Percentiles rank a stretch among this genome's conserved stretches.
phyloP scores from a whole-genome alignment of 2,888 invertebrate genomes.

The Cataglyphis rosenhaueri region DNA sequence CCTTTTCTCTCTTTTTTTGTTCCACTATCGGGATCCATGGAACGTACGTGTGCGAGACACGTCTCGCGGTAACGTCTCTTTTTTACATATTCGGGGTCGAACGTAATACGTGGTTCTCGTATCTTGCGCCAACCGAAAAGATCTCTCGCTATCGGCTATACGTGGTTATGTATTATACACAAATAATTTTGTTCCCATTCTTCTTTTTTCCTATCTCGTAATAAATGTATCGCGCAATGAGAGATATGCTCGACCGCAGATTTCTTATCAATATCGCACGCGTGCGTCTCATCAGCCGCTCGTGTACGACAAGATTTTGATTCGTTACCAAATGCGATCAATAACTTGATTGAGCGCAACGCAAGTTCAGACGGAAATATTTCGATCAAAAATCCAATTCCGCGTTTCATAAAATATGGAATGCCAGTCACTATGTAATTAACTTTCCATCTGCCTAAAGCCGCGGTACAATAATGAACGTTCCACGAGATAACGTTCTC shows the following conservation, averaged over 20 bases:
- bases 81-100: conserved; percentile 52
- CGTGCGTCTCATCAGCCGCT: neutral
- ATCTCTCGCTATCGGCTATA: conserved; percentile 45
- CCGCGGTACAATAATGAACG: conserved; percentile 41
- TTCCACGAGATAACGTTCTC: conserved; percentile 34
- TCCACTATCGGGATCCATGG: neutral
- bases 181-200: neutral
- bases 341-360: conserved; percentile 2
- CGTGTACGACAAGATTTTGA: conserved; percentile 9
- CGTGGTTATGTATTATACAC: conserved; percentile 34
- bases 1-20: conserved; percentile 4
- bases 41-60: conserved; percentile 15
- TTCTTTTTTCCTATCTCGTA: neutral
- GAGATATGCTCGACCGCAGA: conserved; percentile 11
- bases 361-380: conserved; percentile 18
- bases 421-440: conserved; percentile 51
- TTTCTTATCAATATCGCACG: conserved; percentile 31
- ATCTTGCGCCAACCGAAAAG: conserved; percentile 29
- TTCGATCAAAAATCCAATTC: conserved; percentile 52
- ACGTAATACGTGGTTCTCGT: conserved; percentile 41
- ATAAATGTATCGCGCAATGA: conserved; percentile 14
- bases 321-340: conserved; percentile 1
- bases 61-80: conserved; percentile 37
- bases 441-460: conserved; percentile 39
- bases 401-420: conserved; percentile 51